Evolutionary conservation across 2,888 invertebrate genomes (phyloP).

Genomic region (Chloroclystis v-ata): DNA sequence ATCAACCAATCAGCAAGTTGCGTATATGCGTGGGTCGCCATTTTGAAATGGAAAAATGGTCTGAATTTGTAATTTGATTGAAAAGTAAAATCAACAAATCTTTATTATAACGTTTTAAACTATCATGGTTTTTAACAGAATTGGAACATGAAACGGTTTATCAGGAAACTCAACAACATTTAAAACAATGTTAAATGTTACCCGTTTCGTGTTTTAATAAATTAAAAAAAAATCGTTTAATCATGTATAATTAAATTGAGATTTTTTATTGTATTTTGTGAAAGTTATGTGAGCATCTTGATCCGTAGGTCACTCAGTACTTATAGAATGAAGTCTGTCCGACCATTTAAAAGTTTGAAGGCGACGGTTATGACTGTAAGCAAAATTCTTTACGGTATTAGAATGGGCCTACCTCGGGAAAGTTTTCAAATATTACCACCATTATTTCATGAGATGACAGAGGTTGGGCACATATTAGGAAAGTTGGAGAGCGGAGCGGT

Average conservation of each 20-base stretch:
- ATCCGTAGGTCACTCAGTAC: slow-evolving; percentile 19
- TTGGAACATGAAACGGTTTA: too few species aligned
- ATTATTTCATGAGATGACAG: slow-evolving; percentile 75
- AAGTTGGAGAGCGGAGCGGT: slow-evolving; percentile 59
- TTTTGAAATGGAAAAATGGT: slow-evolving; percentile 10
- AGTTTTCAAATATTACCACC: slow-evolving; percentile 77
- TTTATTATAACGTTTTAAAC: too few species aligned
- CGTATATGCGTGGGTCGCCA: slow-evolving; percentile 16
- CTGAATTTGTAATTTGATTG: slow-evolving; percentile 3
- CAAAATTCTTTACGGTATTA: slow-evolving; percentile 67
- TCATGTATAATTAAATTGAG: too few species aligned
- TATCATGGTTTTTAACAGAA: too few species aligned
- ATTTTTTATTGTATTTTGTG: too few species aligned
- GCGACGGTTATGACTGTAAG: slow-evolving; percentile 56
- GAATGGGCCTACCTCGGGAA: slow-evolving; percentile 60
- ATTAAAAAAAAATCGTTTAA: too few species aligned
- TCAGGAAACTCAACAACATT: too few species aligned
- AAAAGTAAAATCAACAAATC: slow-evolving; percentile 3
- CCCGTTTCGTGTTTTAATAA: too few species aligned
- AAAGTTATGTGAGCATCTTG: slow-evolving; percentile 1
- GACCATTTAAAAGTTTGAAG: slow-evolving; percentile 48
- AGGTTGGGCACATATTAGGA: slow-evolving; percentile 77
- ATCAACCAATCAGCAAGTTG: slow-evolving; percentile 34
- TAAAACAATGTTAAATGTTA: too few species aligned
- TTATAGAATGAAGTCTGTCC: slow-evolving; percentile 24